phyloP scores from a whole-genome alignment of 1,140 invertebrate genomes.

The Ceratoteleas bidentatus region DNA sequence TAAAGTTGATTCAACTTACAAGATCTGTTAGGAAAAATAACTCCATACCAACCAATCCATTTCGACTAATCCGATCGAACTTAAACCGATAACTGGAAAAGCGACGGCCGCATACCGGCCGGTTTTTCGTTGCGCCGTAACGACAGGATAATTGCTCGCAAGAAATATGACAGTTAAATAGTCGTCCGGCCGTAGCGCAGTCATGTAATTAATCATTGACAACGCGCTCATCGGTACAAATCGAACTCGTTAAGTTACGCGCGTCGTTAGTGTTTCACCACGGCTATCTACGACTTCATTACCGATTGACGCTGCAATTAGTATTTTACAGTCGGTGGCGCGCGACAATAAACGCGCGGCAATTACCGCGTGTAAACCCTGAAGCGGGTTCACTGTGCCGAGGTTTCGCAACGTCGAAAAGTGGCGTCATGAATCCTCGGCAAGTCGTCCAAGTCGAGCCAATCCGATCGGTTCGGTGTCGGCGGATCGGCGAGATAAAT shows the following conservation, averaged over 20 bases:
- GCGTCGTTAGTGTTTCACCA: too few species aligned
- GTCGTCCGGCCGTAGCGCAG: slow-evolving; percentile 7
- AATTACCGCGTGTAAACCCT: background rate
- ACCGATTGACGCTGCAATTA: slow-evolving; percentile 37
- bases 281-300: slow-evolving; percentile 27
- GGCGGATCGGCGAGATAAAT: background rate
- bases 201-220: slow-evolving; percentile 32
- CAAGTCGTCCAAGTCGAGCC: too few species aligned
- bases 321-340: slow-evolving; percentile 27
- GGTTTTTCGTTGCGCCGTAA: background rate
- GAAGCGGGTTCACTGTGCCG: too few species aligned
- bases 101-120: background rate
- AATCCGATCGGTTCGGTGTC: too few species aligned
- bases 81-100: too few species aligned
- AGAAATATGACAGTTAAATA: slow-evolving; percentile 10
- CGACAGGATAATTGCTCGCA: background rate
- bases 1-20: too few species aligned
- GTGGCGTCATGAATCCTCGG: too few species aligned
- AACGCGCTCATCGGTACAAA: slow-evolving; percentile 17
- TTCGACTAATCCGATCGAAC: too few species aligned
- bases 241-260: slow-evolving; percentile 13
- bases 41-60: background rate
- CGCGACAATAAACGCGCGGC: slow-evolving; percentile 6
- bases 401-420: too few species aligned
- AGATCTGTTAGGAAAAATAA: background rate